phyloP scores from a whole-genome alignment of 2,113 vertebrate species.

The Lucifuga dentata region DNA sequence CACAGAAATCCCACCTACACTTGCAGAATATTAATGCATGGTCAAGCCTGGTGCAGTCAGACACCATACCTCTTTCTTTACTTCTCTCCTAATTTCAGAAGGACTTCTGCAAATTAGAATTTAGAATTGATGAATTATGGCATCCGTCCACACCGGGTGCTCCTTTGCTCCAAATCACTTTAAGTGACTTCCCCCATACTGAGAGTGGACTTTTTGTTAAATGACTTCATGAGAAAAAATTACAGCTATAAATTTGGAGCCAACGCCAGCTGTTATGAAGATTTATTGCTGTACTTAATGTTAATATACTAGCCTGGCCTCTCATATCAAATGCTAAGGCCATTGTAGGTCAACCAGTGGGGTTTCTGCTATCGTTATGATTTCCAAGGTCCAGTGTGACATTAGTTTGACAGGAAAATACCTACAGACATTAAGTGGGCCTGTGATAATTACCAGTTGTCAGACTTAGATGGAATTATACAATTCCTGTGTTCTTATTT shows the following conservation, averaged over 20 bases:
- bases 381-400: constrained; percentile 30
- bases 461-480: constrained; percentile 17
- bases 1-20: background rate
- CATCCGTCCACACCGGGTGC: constrained; percentile 43
- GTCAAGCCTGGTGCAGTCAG: constrained; percentile 12
- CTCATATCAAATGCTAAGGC: constrained; percentile 44
- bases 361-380: constrained; percentile 37
- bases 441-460: constrained; percentile 25
- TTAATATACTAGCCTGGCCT: constrained; percentile 54
- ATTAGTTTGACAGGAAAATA: constrained; percentile 38
- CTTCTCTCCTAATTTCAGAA: constrained; percentile 59
- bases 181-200: constrained; percentile 56
- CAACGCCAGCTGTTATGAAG: constrained; percentile 71
- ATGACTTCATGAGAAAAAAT: constrained; percentile 72
- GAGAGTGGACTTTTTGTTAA: constrained; percentile 67
- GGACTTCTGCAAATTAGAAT: constrained; percentile 65
- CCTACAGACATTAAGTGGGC: constrained; percentile 16
- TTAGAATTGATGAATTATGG: constrained; percentile 71
- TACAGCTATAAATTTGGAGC: constrained; percentile 68
- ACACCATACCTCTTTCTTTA: constrained; percentile 28
- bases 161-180: constrained; percentile 67
- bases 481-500: too few species aligned
- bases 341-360: constrained; percentile 43
- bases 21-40: background rate
- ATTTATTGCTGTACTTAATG: constrained; percentile 72